Conservation (phyloP, 64 coral and sea anemone genomes). For the Pocillopora damicornis region DNA sequence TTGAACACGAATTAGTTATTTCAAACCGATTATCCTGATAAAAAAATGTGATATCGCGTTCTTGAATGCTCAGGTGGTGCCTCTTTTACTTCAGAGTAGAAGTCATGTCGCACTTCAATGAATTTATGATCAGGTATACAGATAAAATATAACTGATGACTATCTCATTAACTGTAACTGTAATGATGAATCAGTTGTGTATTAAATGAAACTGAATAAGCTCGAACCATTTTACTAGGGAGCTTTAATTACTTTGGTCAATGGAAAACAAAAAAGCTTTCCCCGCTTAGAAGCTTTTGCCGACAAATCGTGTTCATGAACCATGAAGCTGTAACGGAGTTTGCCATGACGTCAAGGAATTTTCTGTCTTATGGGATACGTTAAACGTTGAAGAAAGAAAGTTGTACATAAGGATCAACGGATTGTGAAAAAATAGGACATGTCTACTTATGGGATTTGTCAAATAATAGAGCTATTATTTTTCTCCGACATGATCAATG, state of each 20-base stretch:
- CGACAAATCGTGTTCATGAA: background rate
- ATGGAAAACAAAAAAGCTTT: background rate
- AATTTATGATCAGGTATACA: too few species aligned
- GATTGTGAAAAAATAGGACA: background rate
- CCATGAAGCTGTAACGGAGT: background rate
- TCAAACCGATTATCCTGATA: too few species aligned
- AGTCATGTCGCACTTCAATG: too few species aligned
- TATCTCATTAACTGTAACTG: too few species aligned
- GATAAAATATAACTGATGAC: too few species aligned
- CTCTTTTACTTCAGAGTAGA: too few species aligned
- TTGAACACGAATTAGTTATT: too few species aligned
- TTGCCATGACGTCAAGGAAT: background rate
- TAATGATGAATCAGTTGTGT: too few species aligned
- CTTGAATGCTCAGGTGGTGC: too few species aligned
- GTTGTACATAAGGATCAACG: background rate
- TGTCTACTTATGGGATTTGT: background rate
- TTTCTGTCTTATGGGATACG: background rate
- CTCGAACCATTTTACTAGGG: background rate
- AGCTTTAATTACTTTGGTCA: constrained; percentile 14
- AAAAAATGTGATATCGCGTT: too few species aligned
- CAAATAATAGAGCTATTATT: background rate
- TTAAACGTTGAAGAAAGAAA: background rate
- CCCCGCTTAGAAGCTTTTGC: background rate
- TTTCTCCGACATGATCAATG: background rate
- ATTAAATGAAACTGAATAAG: background rate